Conservation (phyloP, 2,888 invertebrate species). For the Idaea dimidiata region DNA sequence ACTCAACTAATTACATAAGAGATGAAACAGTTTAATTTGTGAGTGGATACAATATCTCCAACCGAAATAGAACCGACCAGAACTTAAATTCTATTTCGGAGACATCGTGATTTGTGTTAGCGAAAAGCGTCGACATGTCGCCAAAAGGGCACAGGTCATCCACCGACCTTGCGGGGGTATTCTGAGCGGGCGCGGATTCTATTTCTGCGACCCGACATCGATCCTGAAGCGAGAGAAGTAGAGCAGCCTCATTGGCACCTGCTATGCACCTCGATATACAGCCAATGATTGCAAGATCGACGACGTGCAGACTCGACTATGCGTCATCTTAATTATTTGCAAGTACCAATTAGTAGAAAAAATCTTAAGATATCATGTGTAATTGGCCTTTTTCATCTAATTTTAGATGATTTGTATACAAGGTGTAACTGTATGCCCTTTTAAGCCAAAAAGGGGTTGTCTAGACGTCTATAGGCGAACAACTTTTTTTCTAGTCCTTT, state of each 20-base stretch:
- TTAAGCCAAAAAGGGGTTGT: too few relatives aligned
- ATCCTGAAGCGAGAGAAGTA: conserved; percentile 56
- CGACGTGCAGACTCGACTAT: conserved; percentile 23
- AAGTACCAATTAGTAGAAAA: too few relatives aligned
- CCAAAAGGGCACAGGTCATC: conserved; percentile 60
- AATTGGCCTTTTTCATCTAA: too few relatives aligned
- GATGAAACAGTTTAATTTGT: conserved; percentile 20
- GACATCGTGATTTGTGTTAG: conserved; percentile 37
- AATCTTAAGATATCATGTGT: too few relatives aligned
- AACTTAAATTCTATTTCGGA: conserved; percentile 37
- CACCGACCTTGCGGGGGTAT: conserved; percentile 62
- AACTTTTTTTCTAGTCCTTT: too few relatives aligned
- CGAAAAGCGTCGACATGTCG: conserved; percentile 42
- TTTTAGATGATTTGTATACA: too few relatives aligned
- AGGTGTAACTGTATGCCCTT: too few relatives aligned
- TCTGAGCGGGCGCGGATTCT: conserved; percentile 58
- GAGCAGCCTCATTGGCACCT: conserved; percentile 71
- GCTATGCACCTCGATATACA: conserved; percentile 49
- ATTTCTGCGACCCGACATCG: conserved; percentile 61
- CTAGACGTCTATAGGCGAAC: too few relatives aligned
- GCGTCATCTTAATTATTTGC: conserved; percentile 19
- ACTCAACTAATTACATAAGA: neutral
- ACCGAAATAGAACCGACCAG: conserved; percentile 35
- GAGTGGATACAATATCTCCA: conserved; percentile 22
- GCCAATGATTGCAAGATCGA: conserved; percentile 58